Conservation (phyloP, 2,113 vertebrate genomes). For the Anolis carolinensis region DNA sequence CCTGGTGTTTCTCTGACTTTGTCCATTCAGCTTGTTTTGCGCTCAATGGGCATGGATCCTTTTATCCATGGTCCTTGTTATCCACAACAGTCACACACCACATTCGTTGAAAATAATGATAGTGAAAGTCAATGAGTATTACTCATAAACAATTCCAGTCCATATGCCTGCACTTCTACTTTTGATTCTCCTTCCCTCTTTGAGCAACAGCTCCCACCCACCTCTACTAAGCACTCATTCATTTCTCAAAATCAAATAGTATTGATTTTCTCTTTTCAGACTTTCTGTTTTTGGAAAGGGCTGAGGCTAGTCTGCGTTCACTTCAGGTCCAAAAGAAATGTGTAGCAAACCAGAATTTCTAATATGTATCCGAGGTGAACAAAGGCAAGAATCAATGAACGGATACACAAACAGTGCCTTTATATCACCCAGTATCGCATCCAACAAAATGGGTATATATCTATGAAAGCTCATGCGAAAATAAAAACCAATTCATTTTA, state of each 20-base stretch:
- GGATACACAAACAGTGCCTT: too few relatives aligned
- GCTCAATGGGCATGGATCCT: too few relatives aligned
- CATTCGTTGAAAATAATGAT: background rate
- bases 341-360: conserved; percentile 6
- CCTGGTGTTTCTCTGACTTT: too few relatives aligned
- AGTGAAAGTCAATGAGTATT: background rate
- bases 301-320: rapidly evolving
- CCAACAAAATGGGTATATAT: too few relatives aligned
- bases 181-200: background rate
- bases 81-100: background rate
- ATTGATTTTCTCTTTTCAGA: background rate
- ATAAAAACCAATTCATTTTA: too few relatives aligned
- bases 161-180: background rate
- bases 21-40: too few relatives aligned
- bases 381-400: too few relatives aligned
- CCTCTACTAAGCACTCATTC: background rate
- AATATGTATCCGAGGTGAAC: background rate
- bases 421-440: too few relatives aligned
- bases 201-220: background rate
- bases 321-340: background rate
- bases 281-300: background rate
- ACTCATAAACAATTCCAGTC: background rate
- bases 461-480: too few relatives aligned
- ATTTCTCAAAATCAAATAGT: background rate
- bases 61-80: too few relatives aligned